Evolutionary conservation across 1,140 invertebrate species (phyloP), one percentile per base, ranked within the genome.

Genomic region (Streblospio benedicti): DNA sequence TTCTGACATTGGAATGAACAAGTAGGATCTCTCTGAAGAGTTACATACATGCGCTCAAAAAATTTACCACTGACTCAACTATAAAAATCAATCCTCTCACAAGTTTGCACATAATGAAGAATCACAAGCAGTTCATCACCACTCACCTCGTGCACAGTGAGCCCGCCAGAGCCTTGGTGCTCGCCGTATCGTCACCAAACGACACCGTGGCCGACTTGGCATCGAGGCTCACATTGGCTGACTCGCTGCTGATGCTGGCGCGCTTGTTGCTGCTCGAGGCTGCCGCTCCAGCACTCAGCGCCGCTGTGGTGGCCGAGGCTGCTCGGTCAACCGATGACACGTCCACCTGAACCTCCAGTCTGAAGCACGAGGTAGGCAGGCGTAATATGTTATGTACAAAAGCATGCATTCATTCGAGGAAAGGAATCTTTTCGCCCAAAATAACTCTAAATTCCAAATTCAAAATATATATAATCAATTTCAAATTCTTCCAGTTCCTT

Each of bases 321-420:
- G 59, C 31, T 9, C 30, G 50, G 3, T 60, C 25, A 20, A 65
- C 82, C 0, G 85, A 84, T 5, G 83, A 82, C 6, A 89, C 81
- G 71, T 89, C 87, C 14, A 85, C 87, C 66, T 88, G 86, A 3
- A 89, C 86, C 69, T 89, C 87, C 67, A 89, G 70, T 69, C 86
- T 86, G 63, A 27, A 60, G n/a, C n/a, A n/a, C n/a, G n/a, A n/a
- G n/a, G n/a, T 41, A 16, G 33, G 33, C 65, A 45, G n/a, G n/a
- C n/a, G n/a, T n/a, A n/a, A n/a, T n/a, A n/a, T n/a, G n/a, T n/a
- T n/a, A n/a, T n/a, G n/a, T n/a, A n/a, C n/a, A n/a, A n/a, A n/a
- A n/a, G n/a, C n/a, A n/a, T n/a, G n/a, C n/a, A n/a, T n/a, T n/a
- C n/a, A n/a, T n/a, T n/a, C n/a, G n/a, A n/a, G n/a, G n/a, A n/a